These are phyloP conservation scores for Enteromius trimaculatus DNA, from an alignment of 2,797 vertebrate genomes.

Conservation along the genomic window DNA sequence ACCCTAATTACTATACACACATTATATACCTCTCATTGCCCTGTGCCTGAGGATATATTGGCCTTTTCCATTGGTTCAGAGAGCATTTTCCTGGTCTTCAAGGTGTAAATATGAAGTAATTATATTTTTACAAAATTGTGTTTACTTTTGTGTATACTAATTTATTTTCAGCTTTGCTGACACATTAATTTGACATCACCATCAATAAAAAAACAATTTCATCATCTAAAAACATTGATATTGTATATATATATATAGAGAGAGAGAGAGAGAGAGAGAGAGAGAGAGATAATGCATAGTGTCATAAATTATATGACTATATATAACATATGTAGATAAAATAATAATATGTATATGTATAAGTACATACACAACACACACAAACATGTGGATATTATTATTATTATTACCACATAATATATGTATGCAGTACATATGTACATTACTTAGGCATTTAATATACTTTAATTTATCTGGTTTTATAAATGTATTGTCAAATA, in stretches of 20 bases:
- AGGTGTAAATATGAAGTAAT: neutral
- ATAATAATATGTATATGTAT: neutral
- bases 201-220: neutral
- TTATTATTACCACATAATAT: neutral
- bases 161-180: too few relatives aligned
- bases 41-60: constrained; percentile 31
- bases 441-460: neutral
- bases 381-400: neutral
- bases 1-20: constrained; percentile 76
- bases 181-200: neutral
- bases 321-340: neutral
- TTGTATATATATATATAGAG: too few relatives aligned
- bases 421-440: neutral
- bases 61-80: neutral
- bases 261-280: too few relatives aligned
- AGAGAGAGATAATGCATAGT: too few relatives aligned
- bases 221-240: neutral
- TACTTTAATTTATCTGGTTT: neutral
- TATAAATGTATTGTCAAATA: neutral
- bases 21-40: constrained; percentile 65
- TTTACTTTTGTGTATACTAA: too few relatives aligned
- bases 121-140: neutral
- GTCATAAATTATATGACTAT: neutral
- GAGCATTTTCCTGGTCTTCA: neutral
- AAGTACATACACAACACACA: neutral